Conservation (phyloP, 2,888 invertebrate genomes). For the Stenolophus ochropezus region DNA sequence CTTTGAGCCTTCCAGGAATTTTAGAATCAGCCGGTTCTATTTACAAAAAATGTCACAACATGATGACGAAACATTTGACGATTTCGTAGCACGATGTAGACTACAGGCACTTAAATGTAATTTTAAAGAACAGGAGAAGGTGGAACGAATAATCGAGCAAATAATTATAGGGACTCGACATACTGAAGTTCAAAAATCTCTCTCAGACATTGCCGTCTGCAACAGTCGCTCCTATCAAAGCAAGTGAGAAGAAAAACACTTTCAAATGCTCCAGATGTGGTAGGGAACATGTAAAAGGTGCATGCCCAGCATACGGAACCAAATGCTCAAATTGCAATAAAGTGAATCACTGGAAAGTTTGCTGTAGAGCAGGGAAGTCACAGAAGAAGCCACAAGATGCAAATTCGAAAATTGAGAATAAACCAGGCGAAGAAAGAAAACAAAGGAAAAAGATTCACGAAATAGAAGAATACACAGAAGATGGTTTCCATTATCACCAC, state of each 20-base stretch:
- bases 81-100: conserved; percentile 1
- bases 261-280: neutral
- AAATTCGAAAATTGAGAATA: neutral
- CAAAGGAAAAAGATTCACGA: neutral
- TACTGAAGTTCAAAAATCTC: neutral
- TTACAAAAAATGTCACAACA: neutral
- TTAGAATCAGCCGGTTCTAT: neutral
- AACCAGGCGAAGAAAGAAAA: neutral
- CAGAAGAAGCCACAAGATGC: neutral
- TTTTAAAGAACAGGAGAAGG: too few species aligned
- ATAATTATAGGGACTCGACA: too few species aligned
- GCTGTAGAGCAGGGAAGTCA: neutral
- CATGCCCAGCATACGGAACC: neutral
- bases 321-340: neutral
- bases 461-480: neutral
- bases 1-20: neutral
- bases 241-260: neutral
- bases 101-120: too few species aligned
- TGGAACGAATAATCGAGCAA: too few species aligned
- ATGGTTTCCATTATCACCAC: neutral
- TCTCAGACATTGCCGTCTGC: conserved; percentile 3
- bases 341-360: neutral
- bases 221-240: neutral
- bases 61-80: neutral
- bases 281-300: neutral